Conservation (phyloP, 2,113 vertebrate species). For the Oxyura jamaicensis region DNA sequence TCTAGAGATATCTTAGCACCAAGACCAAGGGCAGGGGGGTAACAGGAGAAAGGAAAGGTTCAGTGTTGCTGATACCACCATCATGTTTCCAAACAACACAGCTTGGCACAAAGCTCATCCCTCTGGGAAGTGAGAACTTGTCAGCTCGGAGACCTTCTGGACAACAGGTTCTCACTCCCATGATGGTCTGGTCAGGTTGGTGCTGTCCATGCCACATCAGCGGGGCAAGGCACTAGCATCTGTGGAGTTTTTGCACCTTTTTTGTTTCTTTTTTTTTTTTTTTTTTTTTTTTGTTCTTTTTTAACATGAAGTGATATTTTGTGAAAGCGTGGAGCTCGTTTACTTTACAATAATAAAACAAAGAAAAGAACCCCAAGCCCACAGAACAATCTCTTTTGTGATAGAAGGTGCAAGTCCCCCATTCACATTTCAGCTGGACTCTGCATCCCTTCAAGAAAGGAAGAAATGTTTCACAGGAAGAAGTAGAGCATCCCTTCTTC, state of each 20-base stretch:
- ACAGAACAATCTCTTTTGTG: slow-evolving; percentile 50
- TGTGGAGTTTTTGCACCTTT: slow-evolving; percentile 68
- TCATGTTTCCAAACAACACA: slow-evolving; percentile 66
- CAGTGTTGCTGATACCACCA: slow-evolving; percentile 81
- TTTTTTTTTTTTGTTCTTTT: neutral
- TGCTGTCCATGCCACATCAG: slow-evolving; percentile 68
- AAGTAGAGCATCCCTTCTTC: slow-evolving; percentile 14
- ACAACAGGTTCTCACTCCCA: slow-evolving; percentile 25
- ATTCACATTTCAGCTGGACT: slow-evolving; percentile 50
- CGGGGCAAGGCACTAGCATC: slow-evolving; percentile 69
- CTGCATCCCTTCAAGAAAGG: slow-evolving; percentile 51
- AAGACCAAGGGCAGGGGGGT: slow-evolving; percentile 74
- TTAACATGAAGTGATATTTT: slow-evolving; percentile 56
- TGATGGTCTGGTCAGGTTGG: slow-evolving; percentile 42
- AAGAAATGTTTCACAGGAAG: slow-evolving; percentile 36
- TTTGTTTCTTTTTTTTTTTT: neutral
- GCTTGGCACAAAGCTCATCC: slow-evolving; percentile 67
- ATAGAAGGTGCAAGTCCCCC: slow-evolving; percentile 59
- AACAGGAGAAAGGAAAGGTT: slow-evolving; percentile 67
- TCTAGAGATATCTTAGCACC: slow-evolving; percentile 86
- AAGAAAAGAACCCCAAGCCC: slow-evolving; percentile 14
- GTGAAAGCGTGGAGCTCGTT: neutral
- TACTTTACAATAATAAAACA: slow-evolving; percentile 3
- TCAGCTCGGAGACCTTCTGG: neutral
- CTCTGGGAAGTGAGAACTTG: slow-evolving; percentile 44